Base-by-base conservation (phyloP, 1,140 invertebrate species). In the Drosophila neocordata region DNA sequence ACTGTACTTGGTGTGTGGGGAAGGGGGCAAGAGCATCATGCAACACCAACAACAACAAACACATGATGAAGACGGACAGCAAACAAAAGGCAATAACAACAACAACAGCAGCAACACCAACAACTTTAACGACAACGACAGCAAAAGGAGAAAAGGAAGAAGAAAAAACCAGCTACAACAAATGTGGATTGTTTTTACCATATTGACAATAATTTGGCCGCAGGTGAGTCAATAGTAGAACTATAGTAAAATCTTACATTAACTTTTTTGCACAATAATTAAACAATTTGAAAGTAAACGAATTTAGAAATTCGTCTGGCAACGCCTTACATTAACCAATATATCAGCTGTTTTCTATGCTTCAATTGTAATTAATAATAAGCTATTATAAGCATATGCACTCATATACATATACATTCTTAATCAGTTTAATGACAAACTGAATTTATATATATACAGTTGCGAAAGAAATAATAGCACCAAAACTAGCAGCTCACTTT, bases 181-280 rank as follows among this genome's bases (percentile, higher is more conserved):
- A 24, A 44, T 65, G 35, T 68, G 65, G 82, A 60, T 85, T 57
- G 65, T 65, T 67, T 77, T 85, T 61, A 77, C 62, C 24, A 72
- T 82, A 78, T 77, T 82, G 52, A 78, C 73, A 72, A 82, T 85
- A 72, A 78, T 64, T 60, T 82, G 63, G 74, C 60, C 81, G 48
- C 78, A 87, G 81, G 81, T 85, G 64, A 82, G 81, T 70, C 15
- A 51, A 51, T 44, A 68, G 41, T 44, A 68, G 41, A 31, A 6
- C 27, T 6, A 31, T 35, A 35, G 11, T 35, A 6, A 31, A 1
- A 31, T 31, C 27, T 6, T 6, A 31, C 27, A 31, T 31, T 31
- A 31, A 24, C 22, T 24, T n/a, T 24, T 24, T 24, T 4, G 4
- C 27, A 31, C 27, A 31, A 1, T 31, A 31, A 6, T 31, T 4